Base-by-base conservation (phyloP, 2,113 vertebrate species). In the Gadus macrocephalus region DNA sequence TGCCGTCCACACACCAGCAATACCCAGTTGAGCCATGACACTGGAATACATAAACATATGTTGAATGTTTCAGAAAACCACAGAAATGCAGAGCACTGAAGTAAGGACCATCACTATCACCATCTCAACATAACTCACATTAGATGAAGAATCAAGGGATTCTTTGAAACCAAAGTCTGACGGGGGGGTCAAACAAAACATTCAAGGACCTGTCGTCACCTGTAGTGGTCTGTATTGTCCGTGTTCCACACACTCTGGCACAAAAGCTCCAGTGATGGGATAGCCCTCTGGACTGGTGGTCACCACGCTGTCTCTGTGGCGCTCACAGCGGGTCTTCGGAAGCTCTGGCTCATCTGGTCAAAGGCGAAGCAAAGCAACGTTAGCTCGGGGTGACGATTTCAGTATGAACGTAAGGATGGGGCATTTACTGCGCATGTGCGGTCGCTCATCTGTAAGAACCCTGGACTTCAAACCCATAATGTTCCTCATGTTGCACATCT, bases 1-100 rank as follows among this genome's bases (percentile, higher is more conserved):
- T 28, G 0, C 12, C 28, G 0, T 91, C 85, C 73, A 94, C 92
- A 0, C 92, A 93, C 91, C 92, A 93, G 78, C 92, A 93, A 69
- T 92, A 64, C 31, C 92, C 91, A 0, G 85, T 89, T 75, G 86
- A 83, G 55, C 87, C 0, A 0, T 92, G 92, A 74, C 93, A 93
- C 81, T 93, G 93, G 62, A 62, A 62, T 4, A 62, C 20, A 62
- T 62, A 58, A 6, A 58, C 11, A 61, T 22, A 59, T 59, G n/a
- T 59, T 59, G 8, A n/a, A 16, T n/a, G n/a, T n/a, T 59, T 59
- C n/a, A 59, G n/a, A n/a, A 59, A 59, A 59, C 6, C 5, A 6
- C 15, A 19, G n/a, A 59, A 59, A 59, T 49, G 42, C 1, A 49
- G 8, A 14, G 8, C 42, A 11, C 38, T 42, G 38, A 11, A 42